Evolutionary conservation across 2,113 vertebrate genomes (phyloP), one percentile per base, ranked within the genome.

Genomic region (Solea solea): DNA sequence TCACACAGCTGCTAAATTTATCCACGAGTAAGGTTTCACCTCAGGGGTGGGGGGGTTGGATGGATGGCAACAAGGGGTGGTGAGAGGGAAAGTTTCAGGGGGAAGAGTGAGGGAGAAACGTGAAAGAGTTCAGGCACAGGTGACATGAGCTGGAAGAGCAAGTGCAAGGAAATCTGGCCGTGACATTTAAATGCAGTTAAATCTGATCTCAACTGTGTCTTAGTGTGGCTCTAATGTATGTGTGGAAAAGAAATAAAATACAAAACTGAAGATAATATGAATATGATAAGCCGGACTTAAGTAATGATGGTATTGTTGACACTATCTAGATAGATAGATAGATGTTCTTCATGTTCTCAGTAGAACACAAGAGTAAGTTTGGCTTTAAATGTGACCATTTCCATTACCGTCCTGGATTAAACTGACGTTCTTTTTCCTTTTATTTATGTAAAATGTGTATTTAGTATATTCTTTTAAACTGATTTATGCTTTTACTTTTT

Each of bases 1-100:
- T 92, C 91, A 90, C 92, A 89, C 86, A 65, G 86, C 67, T 66
- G 88, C 91, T 93, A 93, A 88, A 91, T 90, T 91, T 93, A 93
- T 87, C 89, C 44, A 66, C 82, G 91, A 91, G 88, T 93, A 90
- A 84, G 87, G 92, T 93, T 93, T 91, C 92, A 91, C 68, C 90
- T 84, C 78, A 40, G 77, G 68, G 84, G 68, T 59, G 76, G 80
- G 77, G 34, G 34, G 80, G 66, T 41, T 72, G 77, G 80, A 75
- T 65, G 78, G 84, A 84, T 28, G 66, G 75, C 77, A 74, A 76
- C 64, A 55, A 52, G 70, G 84, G 84, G 82, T 46, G 71, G 74
- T 61, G 72, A 78, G 72, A 74, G 27, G 80, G 82, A 83, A 72
- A 63, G 67, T 76, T 87, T 74, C 64, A 54, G 76, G 58, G 62